Conservation (phyloP, 2,888 invertebrate genomes). For the Chouioia cunea region DNA sequence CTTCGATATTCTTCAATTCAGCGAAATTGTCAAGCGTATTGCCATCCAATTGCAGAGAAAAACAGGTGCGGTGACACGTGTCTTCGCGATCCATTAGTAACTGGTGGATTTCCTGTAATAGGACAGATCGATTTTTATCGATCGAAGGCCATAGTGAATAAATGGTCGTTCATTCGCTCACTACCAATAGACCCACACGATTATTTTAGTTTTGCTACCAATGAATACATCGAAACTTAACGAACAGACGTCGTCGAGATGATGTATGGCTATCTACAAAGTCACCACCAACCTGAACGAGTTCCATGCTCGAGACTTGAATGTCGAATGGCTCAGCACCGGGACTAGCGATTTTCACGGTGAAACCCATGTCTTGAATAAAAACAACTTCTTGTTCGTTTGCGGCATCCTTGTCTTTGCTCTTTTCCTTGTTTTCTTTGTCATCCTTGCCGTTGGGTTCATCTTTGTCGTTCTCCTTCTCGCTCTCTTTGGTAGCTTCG, state of each 20-base stretch:
- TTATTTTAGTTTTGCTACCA: too few species aligned
- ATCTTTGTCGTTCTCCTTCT: constrained; percentile 60
- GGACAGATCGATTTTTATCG: too few species aligned
- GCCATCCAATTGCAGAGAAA: constrained; percentile 94
- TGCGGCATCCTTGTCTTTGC: constrained; percentile 70
- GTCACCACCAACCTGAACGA: constrained; percentile 81
- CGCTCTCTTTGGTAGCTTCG: constrained; percentile 67
- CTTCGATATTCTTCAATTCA: constrained; percentile 96
- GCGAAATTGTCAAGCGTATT: constrained; percentile 97
- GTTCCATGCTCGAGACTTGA: constrained; percentile 96
- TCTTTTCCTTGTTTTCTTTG: constrained; percentile 57
- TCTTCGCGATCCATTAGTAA: constrained; percentile 98
- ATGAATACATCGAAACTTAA: too few species aligned
- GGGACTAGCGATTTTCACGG: constrained; percentile 93
- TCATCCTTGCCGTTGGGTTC: constrained; percentile 54
- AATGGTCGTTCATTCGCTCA: too few species aligned
- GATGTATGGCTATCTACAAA: too few species aligned
- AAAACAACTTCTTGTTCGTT: constrained; percentile 86
- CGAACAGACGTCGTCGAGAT: too few species aligned
- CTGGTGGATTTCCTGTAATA: constrained; percentile 91
- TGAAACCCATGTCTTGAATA: constrained; percentile 92
- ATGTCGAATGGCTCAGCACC: constrained; percentile 93
- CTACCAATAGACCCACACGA: too few species aligned
- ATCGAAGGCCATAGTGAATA: too few species aligned
- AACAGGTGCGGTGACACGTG: constrained; percentile 98